Base-by-base conservation (phyloP, 1,140 invertebrate species). In the Musca vetustissima region DNA sequence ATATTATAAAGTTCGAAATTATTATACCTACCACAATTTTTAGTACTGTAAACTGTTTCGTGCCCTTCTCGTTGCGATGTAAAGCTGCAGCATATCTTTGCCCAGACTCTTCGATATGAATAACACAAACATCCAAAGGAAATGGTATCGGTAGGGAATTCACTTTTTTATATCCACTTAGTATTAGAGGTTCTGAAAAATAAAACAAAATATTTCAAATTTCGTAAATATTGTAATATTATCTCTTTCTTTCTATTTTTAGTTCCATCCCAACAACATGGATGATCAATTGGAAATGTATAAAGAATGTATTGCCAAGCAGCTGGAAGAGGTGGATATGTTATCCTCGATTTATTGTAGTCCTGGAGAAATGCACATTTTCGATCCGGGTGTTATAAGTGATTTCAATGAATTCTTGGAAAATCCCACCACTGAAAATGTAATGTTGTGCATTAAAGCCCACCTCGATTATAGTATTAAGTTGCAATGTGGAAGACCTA, bases 311-410 rank as follows among this genome's bases (percentile, higher is more conserved):
- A 77, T 88, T 50, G 73, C 75, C 32, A 74, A 82, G 22, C 92
- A 93, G 80, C 72, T 93, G 68, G 85, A 86, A 50, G 92, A 94
- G 83, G 72, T 93, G 1, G 91, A 93, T 79, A 86, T 90, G 81
- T 77, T 94, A 36, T 83, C 87, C 67, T 91, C 91, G 4, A 91
- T 93, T 84, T 93, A 87, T 74, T 87, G 86, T 17, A 85, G 86
- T 71, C 84, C 87, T 11, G 85, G 87, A 17, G 91, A 93, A 84
- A 85, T 93, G 71, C 82, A 83, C 50, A 75, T 92, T n/a, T 86
- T 87, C 67, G 89, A 92, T 76, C 83, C 86, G 47, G 83, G 83
- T 59, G 84, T 87, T 50, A 77, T 91, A 9, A 84, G 84, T 64
- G 87, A 91, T 68, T 87, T 93, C 21, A 85, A 87, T 76, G 82